Evolutionary conservation across 1,140 invertebrate species (phyloP).

Genomic region (Ceratitis capitata): DNA sequence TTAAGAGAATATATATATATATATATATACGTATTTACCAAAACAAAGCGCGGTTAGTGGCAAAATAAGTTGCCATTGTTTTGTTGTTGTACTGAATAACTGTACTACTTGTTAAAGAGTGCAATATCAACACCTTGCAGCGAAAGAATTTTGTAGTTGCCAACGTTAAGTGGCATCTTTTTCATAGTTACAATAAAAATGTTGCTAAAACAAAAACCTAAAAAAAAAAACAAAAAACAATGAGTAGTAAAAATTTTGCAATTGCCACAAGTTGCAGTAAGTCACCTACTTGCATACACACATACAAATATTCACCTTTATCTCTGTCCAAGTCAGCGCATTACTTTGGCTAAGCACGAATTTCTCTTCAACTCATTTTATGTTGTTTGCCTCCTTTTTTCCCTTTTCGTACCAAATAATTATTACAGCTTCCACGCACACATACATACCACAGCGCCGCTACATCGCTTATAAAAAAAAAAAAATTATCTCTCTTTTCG

Average conservation of each 20-base stretch:
- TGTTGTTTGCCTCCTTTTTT: not conserved
- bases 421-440: not conserved
- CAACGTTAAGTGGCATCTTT: not conserved
- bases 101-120: not conserved
- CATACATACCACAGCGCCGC: not conserved
- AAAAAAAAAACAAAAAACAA: not conserved
- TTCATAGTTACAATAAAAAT: no score
- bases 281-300: not conserved
- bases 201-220: not conserved
- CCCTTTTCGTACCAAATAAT: not conserved
- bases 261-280: not conserved
- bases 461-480: not conserved
- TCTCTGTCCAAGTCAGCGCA: not conserved
- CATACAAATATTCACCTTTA: not conserved
- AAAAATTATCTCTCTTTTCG: not conserved
- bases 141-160: not conserved
- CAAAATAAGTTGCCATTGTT: not conserved
- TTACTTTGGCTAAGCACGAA: not conserved
- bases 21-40: not conserved
- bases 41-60: not conserved
- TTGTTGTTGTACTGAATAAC: constrained; percentile 2
- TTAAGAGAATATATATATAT: not conserved
- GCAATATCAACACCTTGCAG: not conserved
- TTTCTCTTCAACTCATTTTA: not conserved
- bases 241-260: not conserved